Conservation (phyloP, 2,888 invertebrate genomes). For the Drosophila conformis region DNA sequence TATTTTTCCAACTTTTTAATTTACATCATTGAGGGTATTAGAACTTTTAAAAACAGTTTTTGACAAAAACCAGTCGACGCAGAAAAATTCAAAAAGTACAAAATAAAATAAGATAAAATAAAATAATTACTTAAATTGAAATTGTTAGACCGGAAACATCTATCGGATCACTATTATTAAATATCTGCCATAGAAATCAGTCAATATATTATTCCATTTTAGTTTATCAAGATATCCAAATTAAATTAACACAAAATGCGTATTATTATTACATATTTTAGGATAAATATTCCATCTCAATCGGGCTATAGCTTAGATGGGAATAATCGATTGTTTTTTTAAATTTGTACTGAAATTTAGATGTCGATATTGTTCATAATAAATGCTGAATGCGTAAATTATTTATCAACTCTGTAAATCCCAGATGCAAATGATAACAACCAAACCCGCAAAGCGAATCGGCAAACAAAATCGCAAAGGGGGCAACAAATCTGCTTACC, state of each 20-base stretch:
- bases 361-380: not conserved
- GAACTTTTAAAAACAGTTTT: not conserved
- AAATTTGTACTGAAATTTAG: not conserved
- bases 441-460: conserved; percentile 7
- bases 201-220: not conserved
- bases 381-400: not conserved
- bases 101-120: not conserved
- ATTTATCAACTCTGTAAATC: not conserved
- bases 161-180: not conserved
- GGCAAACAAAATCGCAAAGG: conserved; percentile 12
- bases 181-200: not conserved
- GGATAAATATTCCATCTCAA: not conserved
- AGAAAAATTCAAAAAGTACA: not conserved
- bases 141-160: not conserved
- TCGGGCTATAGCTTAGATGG: not conserved
- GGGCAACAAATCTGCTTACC: conserved; percentile 44
- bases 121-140: not conserved
- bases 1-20: not conserved
- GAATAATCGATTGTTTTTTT: not conserved
- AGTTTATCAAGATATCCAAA: not conserved
- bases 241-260: not conserved
- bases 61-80: not conserved
- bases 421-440: conserved; percentile 1
- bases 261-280: not conserved
- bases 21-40: not conserved